A percentile compares a stretch with the other conserved stretches of the same genome.
phyloP scores from a whole-genome alignment of 2,888 invertebrate species.

The Philereme transversata region DNA sequence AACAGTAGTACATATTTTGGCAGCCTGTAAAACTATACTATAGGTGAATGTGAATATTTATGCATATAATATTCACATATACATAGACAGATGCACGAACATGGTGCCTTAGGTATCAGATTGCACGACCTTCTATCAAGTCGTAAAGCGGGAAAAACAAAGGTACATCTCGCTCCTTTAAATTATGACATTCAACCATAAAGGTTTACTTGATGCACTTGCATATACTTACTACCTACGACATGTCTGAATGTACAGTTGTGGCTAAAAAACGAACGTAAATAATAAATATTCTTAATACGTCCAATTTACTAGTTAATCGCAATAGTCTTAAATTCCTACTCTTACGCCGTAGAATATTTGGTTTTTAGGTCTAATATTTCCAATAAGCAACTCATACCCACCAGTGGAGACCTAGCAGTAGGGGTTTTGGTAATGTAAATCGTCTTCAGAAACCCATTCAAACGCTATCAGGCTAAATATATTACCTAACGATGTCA shows the following conservation, averaged over 20 bases:
- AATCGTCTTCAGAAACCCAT: no score
- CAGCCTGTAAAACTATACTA: background rate
- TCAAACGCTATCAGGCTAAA: no score
- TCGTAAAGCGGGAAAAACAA: conserved; percentile 64
- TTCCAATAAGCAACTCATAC: no score
- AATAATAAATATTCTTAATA: no score
- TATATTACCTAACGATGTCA: no score
- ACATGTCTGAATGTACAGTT: conserved; percentile 12
- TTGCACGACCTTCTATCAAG: conserved; percentile 49
- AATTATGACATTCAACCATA: conserved; percentile 61
- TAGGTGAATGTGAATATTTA: conserved; percentile 1
- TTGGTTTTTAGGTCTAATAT: no score
- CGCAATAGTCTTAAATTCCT: no score
- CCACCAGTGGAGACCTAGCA: no score
- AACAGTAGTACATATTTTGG: no score
- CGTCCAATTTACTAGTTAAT: no score
- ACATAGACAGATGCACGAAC: conserved; percentile 14
- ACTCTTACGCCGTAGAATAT: no score
- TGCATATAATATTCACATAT: conserved; percentile 10
- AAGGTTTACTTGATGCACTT: conserved; percentile 51
- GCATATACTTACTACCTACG: conserved; percentile 36
- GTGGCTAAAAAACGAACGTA: background rate
- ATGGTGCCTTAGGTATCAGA: conserved; percentile 25
- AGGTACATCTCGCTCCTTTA: conserved; percentile 62
- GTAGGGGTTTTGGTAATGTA: no score